Evolutionary conservation across 2,797 vertebrate genomes (phyloP).

Genomic region (Trichosurus vulpecula): DNA sequence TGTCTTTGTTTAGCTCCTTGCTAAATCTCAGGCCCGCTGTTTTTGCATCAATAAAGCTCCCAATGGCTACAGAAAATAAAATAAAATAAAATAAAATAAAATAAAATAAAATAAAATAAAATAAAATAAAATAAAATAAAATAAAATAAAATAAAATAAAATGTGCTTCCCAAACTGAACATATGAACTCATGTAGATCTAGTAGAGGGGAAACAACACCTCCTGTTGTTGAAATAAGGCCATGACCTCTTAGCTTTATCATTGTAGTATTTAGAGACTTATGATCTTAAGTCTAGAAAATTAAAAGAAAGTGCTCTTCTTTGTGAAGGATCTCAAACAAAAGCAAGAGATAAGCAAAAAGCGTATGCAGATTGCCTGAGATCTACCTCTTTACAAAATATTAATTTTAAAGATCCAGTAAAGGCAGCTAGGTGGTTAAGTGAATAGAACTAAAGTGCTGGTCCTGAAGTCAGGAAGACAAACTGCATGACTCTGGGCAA

Average conservation of each 20-base stretch:
- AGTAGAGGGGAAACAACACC: neutral
- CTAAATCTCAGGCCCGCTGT: no score
- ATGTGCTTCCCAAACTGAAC: neutral
- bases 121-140: no score
- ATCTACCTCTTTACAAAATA: neutral
- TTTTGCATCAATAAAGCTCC: no score
- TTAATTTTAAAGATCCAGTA: neutral
- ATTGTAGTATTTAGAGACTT: neutral
- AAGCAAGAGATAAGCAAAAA: neutral
- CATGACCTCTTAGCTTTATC: neutral
- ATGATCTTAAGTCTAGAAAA: neutral
- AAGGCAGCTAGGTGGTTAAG: neutral
- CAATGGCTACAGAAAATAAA: no score
- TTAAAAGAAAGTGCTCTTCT: neutral
- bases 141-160: no score
- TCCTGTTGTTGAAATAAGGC: neutral
- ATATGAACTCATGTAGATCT: neutral
- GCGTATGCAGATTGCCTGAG: neutral
- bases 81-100: no score
- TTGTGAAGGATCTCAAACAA: neutral
- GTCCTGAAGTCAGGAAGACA: neutral
- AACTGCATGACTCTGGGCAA: neutral
- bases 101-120: no score
- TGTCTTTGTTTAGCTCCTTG: no score
- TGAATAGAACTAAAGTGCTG: neutral